phyloP scores from a whole-genome alignment of 2,888 invertebrate species.

The Fabriciana adippe region DNA sequence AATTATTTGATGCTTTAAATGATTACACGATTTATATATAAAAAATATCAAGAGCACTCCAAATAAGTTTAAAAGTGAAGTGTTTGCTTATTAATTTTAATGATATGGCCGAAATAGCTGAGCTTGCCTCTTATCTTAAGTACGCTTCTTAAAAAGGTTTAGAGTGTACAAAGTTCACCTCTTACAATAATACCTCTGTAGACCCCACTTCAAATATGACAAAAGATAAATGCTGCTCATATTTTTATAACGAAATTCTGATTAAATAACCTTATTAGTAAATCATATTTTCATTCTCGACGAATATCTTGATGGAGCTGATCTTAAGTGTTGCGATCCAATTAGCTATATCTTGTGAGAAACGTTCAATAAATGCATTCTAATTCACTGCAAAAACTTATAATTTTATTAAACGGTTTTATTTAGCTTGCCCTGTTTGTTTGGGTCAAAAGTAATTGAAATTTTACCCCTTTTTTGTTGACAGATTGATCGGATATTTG shows the following conservation, averaged over 20 bases:
- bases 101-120: slow-evolving; percentile 72
- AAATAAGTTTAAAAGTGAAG: slow-evolving; percentile 41
- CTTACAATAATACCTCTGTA: slow-evolving; percentile 68
- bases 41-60: slow-evolving; percentile 22
- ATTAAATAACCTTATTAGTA: slow-evolving; percentile 45
- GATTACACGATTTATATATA: too few relatives aligned
- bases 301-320: background rate
- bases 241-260: slow-evolving; percentile 48
- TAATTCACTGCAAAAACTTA: background rate
- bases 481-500: too few relatives aligned
- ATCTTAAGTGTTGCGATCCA: background rate
- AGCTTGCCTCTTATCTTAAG: slow-evolving; percentile 62
- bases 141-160: slow-evolving; percentile 71
- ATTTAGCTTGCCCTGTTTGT: too few relatives aligned
- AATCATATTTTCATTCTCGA: slow-evolving; percentile 12
- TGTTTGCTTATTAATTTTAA: slow-evolving; percentile 73
- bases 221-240: slow-evolving; percentile 72
- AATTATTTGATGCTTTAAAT: too few relatives aligned
- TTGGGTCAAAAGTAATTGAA: too few relatives aligned
- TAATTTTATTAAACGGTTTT: background rate
- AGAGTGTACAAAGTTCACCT: slow-evolving; percentile 63
- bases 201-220: slow-evolving; percentile 68
- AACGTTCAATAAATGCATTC: background rate
- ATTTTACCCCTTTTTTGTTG: too few relatives aligned
- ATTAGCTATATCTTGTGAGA: background rate